Evolutionary conservation across 1,140 invertebrate species (phyloP), one percentile per base, ranked within the genome.

Genomic region (Scylla paramamosain): DNA sequence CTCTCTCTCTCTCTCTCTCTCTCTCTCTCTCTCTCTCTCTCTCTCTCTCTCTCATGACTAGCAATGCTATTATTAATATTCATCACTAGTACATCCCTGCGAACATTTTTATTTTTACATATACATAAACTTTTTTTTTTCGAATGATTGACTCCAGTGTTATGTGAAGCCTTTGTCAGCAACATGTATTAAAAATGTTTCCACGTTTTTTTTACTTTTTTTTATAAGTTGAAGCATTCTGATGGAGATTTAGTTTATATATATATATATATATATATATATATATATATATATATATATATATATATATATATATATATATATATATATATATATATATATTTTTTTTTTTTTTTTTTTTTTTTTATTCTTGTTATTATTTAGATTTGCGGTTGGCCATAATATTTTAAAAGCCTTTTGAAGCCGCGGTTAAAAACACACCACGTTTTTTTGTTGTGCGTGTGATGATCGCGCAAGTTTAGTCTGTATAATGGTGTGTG

Each of bases 61-160:
- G 67, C 67, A 77, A 77, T 20, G 1, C 67, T 77, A 77, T n/a
- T 77, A 77, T 7, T 3, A 77, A n/a, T n/a, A 59, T 59, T 20
- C 20, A 59, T 59, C 52, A 59, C 52, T 39, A 39, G 39, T 39
- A 39, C 52, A 59, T 59, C 52, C 10, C 52, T 2, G 25, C 67
- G 1, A 7, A 25, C 67, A 77, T 20, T 77, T n/a, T n/a, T 77
- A n/a, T 77, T 77, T 77, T 77, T 77, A n/a, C 67, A 25, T n/a
- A 25, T 2, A 39, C 39, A 39, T 39, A 39, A 39, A 39, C 39
- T 39, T n/a, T 77, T 77, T 67, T 8, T 25, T 77, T 77, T n/a
- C n/a, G 67, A 77, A 77, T 77, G 67, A 77, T 77, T 77, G 67
- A 77, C 67, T 77, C 20, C 67, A 25, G n/a, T 77, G 67, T n/a